These are phyloP conservation scores for Saguinus imperator DNA, from an alignment of 2,113 vertebrate species.

Conservation along the genomic window DNA sequence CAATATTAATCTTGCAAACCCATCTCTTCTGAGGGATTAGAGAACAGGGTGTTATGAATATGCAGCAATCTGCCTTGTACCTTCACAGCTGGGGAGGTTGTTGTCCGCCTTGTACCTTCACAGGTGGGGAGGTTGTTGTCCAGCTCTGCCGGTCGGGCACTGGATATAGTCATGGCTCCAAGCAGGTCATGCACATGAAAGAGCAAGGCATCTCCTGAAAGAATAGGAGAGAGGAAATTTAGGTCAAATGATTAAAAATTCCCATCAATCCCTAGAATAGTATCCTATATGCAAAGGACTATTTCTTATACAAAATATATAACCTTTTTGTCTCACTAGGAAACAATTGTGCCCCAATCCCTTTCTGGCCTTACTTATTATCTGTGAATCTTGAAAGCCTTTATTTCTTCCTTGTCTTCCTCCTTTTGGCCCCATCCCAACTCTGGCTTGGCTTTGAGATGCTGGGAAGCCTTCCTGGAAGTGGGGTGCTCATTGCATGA, in stretches of 20 bases:
- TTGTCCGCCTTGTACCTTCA: too few species aligned
- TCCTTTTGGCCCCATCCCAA: neutral
- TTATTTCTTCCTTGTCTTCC: neutral
- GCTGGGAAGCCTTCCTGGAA: neutral
- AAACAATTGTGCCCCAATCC: neutral
- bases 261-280: neutral
- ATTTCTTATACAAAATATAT: neutral
- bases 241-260: neutral
- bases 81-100: neutral
- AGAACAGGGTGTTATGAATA: neutral
- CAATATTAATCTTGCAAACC: neutral
- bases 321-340: rapidly evolving
- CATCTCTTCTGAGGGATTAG: neutral
- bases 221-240: neutral
- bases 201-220: neutral
- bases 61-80: too few species aligned
- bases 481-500: neutral
- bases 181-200: neutral
- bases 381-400: neutral
- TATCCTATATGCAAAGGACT: neutral
- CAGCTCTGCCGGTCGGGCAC: neutral
- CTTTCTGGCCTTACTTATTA: neutral
- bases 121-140: neutral
- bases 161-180: neutral
- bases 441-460: neutral